A percentile compares a stretch with the other conserved stretches of the same genome.
Evolutionary conservation across 2,888 invertebrate species (phyloP).

Genomic region (Tiphia femorata): DNA sequence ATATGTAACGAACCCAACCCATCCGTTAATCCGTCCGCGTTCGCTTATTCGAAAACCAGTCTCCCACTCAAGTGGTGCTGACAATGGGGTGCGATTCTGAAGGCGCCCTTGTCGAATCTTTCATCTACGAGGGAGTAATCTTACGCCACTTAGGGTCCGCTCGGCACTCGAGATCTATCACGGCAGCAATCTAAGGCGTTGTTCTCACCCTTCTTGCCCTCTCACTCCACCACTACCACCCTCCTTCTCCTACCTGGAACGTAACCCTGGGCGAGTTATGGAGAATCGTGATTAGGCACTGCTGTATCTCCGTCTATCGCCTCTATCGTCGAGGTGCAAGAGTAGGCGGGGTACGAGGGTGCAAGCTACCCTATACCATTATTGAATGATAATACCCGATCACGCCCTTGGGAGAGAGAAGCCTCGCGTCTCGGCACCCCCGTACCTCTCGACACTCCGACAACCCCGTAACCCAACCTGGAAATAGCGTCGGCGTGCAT

Average conservation of each 20-base stretch:
- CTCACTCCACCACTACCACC: neutral
- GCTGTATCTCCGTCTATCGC: neutral
- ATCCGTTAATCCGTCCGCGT: too few relatives aligned
- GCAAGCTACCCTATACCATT: constrained; percentile 34
- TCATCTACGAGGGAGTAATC: too few relatives aligned
- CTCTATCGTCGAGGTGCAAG: constrained; percentile 32
- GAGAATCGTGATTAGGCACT: constrained; percentile 12
- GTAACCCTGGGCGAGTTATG: constrained; percentile 5
- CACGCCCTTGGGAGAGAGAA: constrained; percentile 43
- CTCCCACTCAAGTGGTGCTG: too few relatives aligned
- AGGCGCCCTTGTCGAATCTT: too few relatives aligned
- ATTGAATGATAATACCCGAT: constrained; percentile 57
- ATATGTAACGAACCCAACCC: too few relatives aligned
- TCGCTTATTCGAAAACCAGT: too few relatives aligned
- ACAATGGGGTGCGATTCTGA: too few relatives aligned
- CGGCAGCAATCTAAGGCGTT: neutral
- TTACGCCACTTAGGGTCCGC: too few relatives aligned
- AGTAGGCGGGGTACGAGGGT: too few relatives aligned
- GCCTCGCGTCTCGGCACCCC: constrained; percentile 21
- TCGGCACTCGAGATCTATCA: too few relatives aligned
- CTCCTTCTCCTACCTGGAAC: too few relatives aligned
- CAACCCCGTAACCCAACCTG: constrained; percentile 30
- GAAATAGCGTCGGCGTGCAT: constrained; percentile 42
- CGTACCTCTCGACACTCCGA: constrained; percentile 37
- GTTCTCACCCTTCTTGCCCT: neutral